Base-by-base conservation (phyloP, 2,888 invertebrate species). In the Carcina quercana region DNA sequence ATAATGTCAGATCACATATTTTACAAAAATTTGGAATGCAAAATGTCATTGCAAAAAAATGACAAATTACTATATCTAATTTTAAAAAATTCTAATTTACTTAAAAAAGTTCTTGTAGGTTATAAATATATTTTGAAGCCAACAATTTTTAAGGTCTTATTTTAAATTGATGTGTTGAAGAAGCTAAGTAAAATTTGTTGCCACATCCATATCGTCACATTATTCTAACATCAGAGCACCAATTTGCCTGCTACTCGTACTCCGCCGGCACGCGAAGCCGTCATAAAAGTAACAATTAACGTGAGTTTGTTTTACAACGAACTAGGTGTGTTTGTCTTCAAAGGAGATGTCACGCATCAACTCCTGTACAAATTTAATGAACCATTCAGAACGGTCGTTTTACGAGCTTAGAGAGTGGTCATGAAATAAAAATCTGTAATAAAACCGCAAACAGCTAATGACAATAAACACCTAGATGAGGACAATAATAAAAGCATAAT, bases 231-330 rank as follows among this genome's bases (percentile, higher is more conserved):
- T 38, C 43, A 32, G 46, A 54, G 47, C 44, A 53, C 65, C 70
- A 68, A 72, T 72, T 70, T 67, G 65, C 67, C 62, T 62, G 57
- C 58, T 58, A 61, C 61, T 59, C 57, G 64, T n/a, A 63, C 68
- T 66, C 58, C 48, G 53, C 40, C 63, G 52, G 11, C 80, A 80
- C 79, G 80, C 80, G 61, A 80, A 71, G 60, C 57, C 62, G 59
- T 71, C 71, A 71, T 79, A 78, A 78, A 79, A 72, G 62, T 50
- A 53, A 71, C 72, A 76, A 79, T 79, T 75, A 79, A 71, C 64
- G 58, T 60, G 55, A 61, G 64, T 71, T 73, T 76, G 71, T 73
- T 76, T 75, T 60, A 57, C 60, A 51, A 55, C 53, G 52, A 50
- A 49, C 53, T 55, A 54, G 56, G 64, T 51, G 58, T 71, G 67